Percentiles rank a stretch among this genome's conserved stretches.
These are phyloP conservation scores for Otis tarda DNA, from an alignment of 2,113 vertebrate genomes.

Conservation along the genomic window DNA sequence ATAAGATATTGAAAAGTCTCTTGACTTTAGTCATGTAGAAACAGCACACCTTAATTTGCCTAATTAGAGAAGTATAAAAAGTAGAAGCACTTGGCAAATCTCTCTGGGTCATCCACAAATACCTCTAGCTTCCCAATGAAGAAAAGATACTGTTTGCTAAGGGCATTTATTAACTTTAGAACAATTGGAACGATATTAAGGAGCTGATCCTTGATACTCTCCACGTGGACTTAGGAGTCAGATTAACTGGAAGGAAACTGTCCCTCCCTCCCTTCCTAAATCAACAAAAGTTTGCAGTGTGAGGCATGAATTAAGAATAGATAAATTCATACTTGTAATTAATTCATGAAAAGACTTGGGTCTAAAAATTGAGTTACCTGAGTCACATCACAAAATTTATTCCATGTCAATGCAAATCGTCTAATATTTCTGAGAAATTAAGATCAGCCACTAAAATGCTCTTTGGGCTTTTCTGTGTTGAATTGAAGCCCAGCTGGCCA, in stretches of 20 bases:
- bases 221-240: neutral
- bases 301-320: neutral
- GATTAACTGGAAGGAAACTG: neutral
- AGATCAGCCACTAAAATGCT: neutral
- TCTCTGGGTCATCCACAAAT: neutral
- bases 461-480: neutral
- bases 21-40: neutral
- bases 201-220: neutral
- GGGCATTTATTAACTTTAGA: neutral
- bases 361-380: neutral
- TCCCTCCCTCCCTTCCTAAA: neutral
- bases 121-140: neutral
- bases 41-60: neutral
- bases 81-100: neutral
- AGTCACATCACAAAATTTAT: neutral
- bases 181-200: neutral
- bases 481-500: neutral
- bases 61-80: conserved; percentile 1
- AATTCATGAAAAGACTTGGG: neutral
- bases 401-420: neutral
- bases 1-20: neutral
- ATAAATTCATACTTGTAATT: neutral
- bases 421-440: neutral
- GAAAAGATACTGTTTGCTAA: neutral
- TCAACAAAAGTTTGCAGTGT: neutral